phyloP scores from a whole-genome alignment of 1,140 invertebrate species.

The Drosophila albomicans region DNA sequence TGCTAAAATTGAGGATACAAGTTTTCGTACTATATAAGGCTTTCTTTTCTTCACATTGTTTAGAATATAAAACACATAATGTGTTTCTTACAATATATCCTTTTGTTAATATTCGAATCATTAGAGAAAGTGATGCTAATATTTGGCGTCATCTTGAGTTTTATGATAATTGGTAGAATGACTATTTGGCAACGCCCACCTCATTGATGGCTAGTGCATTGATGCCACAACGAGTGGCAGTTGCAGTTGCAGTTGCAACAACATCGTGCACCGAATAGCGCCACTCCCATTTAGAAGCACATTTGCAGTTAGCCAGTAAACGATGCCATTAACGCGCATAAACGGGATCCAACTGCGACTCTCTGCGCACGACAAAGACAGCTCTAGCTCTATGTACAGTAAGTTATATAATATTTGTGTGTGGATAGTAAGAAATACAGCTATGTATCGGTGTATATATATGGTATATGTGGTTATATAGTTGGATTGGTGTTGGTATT shows the following conservation, averaged over 20 bases:
- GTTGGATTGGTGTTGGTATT: conserved; percentile 49
- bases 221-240: conserved; percentile 37
- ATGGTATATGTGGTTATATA: conserved; percentile 25
- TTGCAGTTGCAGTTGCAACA: conserved; percentile 40
- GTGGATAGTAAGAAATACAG: background rate
- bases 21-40: too few species aligned
- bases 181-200: conserved; percentile 38
- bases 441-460: conserved; percentile 9
- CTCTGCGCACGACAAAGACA: conserved; percentile 64
- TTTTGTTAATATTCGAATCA: background rate
- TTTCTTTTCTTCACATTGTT: too few species aligned
- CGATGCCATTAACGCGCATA: conserved; percentile 83
- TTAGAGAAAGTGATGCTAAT: background rate
- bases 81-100: too few species aligned
- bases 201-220: conserved; percentile 21
- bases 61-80: too few species aligned
- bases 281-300: conserved; percentile 51
- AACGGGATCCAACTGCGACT: conserved; percentile 46
- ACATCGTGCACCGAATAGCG: conserved; percentile 9
- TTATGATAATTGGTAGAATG: background rate
- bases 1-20: too few species aligned
- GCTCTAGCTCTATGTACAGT: conserved; percentile 29
- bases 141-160: background rate
- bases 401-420: conserved; percentile 17
- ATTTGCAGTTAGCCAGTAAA: conserved; percentile 81